Percentiles rank a stretch among this genome's conserved stretches.
Conservation (phyloP, 2,888 invertebrate genomes). For the Drosophila borealis region DNA sequence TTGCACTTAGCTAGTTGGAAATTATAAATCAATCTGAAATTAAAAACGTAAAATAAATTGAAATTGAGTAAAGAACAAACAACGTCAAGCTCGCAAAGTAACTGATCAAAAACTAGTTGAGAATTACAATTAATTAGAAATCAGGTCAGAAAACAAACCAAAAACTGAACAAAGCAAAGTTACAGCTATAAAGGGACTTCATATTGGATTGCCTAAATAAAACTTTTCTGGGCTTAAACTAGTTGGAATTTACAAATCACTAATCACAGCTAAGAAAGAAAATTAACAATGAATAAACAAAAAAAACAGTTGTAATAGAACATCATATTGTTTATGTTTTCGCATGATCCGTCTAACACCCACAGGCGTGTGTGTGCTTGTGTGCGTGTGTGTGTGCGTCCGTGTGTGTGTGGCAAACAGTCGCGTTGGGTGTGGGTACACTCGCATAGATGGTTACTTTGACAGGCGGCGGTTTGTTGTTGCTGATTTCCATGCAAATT, state of each 20-base stretch:
- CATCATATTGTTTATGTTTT: neutral
- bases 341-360: neutral
- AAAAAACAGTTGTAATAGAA: neutral
- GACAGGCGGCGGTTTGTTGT: constrained; percentile 50
- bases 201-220: neutral
- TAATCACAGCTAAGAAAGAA: neutral
- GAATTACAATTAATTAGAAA: neutral
- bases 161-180: neutral
- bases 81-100: neutral
- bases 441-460: constrained; percentile 43
- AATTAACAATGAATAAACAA: neutral
- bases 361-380: neutral
- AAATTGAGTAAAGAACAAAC: neutral
- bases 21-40: neutral
- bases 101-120: neutral
- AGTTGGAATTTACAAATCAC: neutral
- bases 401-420: neutral
- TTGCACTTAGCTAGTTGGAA: neutral
- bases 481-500: constrained; percentile 74
- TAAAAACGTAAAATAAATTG: neutral
- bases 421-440: constrained; percentile 5
- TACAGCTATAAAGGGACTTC: neutral
- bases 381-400: neutral
- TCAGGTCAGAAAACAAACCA: neutral
- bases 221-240: neutral